A percentile compares a stretch with the other conserved stretches of the same genome.
Evolutionary conservation across 1,140 invertebrate genomes (phyloP).

Genomic region (Psilanteris sp.): DNA sequence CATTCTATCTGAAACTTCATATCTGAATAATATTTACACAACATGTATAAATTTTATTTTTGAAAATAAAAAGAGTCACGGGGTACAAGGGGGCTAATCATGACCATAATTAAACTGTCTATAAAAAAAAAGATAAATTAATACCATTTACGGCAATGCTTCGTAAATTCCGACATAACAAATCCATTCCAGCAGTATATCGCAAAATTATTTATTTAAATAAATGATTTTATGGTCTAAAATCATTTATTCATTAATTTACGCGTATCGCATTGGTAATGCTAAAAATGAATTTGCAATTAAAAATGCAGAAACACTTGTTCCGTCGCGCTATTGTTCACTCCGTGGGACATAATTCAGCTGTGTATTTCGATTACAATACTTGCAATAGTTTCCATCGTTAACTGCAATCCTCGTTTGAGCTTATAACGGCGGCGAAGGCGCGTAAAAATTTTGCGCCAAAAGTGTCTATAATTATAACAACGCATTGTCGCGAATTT

Average conservation of each 20-base stretch:
- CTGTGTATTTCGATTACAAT: conserved; percentile 43
- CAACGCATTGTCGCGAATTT: conserved; percentile 1
- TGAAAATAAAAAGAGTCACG: too few relatives aligned
- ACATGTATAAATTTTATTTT: too few relatives aligned
- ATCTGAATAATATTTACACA: too few relatives aligned
- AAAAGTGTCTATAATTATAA: conserved; percentile 23
- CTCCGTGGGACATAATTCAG: conserved; percentile 38
- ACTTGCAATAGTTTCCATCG: conserved; percentile 32
- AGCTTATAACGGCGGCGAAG: conserved; percentile 5
- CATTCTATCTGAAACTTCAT: too few relatives aligned
- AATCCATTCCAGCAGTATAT: too few relatives aligned
- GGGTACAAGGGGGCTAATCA: too few relatives aligned
- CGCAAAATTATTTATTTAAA: too few relatives aligned
- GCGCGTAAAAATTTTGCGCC: conserved; percentile 20
- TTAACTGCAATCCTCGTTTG: conserved; percentile 18
- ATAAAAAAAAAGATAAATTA: too few relatives aligned
- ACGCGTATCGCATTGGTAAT: not conserved
- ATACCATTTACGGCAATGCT: too few relatives aligned
- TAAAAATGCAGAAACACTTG: conserved; percentile 28
- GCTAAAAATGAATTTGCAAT: conserved; percentile 29
- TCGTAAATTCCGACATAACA: too few relatives aligned
- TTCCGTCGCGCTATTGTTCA: conserved; percentile 28
- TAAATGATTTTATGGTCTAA: too few relatives aligned
- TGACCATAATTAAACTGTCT: too few relatives aligned
- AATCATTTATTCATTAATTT: conserved; percentile 5